Evolutionary conservation across 2,113 vertebrate genomes (phyloP).

Genomic region (Chlorodrepanis virens): DNA sequence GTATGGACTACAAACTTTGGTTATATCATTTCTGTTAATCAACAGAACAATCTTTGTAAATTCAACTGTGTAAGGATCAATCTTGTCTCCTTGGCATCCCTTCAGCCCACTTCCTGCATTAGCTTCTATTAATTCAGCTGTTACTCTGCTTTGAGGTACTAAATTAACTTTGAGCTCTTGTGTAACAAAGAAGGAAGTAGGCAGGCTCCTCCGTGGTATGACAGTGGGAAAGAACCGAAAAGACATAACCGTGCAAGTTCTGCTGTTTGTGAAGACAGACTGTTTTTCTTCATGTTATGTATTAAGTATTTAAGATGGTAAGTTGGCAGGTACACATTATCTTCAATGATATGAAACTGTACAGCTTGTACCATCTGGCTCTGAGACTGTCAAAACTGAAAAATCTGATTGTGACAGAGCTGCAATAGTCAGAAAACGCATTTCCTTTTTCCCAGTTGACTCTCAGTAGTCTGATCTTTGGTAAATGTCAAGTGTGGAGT

Average conservation of each 20-base stretch:
- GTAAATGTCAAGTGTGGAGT: neutral
- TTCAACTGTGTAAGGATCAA: neutral
- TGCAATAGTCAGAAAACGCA: neutral
- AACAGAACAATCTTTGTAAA: neutral
- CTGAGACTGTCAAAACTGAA: neutral
- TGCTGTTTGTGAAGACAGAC: neutral
- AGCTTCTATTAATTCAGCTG: neutral
- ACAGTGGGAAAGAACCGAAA: neutral
- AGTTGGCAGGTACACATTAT: neutral
- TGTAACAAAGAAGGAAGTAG: conserved; percentile 5
- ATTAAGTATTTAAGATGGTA: neutral
- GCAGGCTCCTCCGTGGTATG: neutral
- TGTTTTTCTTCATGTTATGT: neutral
- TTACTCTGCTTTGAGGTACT: neutral
- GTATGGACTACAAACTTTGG: neutral
- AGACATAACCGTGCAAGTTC: neutral
- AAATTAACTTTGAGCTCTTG: neutral
- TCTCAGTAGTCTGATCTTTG: neutral
- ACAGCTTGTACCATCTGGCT: neutral
- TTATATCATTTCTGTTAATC: neutral
- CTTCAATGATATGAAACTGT: neutral
- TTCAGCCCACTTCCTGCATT: neutral
- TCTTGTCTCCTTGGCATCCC: neutral
- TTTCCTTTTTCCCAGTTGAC: neutral
- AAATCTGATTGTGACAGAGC: neutral